phyloP scores from a whole-genome alignment of 2,797 vertebrate species.

The Karalla daura region DNA sequence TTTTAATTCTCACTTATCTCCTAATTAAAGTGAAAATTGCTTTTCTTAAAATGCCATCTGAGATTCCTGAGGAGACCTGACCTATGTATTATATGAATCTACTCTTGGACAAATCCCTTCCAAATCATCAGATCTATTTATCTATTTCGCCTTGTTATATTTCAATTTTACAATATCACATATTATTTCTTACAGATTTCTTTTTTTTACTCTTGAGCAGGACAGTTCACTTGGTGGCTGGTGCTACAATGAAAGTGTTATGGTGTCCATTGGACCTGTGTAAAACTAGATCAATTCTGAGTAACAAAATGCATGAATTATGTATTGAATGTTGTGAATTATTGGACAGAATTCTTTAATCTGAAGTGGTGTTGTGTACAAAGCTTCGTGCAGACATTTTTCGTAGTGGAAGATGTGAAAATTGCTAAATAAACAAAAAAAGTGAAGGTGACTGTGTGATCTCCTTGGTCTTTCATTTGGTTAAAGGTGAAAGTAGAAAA shows the following conservation, averaged over 20 bases:
- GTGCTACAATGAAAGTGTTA: background rate
- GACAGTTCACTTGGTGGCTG: background rate
- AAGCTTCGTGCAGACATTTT: constrained; percentile 18
- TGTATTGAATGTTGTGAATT: constrained; percentile 30
- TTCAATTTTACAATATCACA: background rate
- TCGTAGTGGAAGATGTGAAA: constrained; percentile 28
- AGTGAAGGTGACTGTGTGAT: background rate
- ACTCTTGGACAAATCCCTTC: background rate
- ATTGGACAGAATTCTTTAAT: constrained; percentile 32
- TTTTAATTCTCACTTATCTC: background rate
- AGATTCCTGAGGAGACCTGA: background rate
- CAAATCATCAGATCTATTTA: background rate
- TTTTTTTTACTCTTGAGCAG: background rate
- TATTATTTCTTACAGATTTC: background rate
- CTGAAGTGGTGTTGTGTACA: constrained; percentile 37
- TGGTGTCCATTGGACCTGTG: constrained; percentile 8
- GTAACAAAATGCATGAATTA: constrained; percentile 42
- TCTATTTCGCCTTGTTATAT: background rate
- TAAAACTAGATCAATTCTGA: constrained; percentile 12
- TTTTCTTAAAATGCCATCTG: constrained; percentile 26
- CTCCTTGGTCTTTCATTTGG: background rate
- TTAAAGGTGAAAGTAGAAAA: too few relatives aligned
- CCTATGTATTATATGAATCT: background rate
- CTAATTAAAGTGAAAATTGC: constrained; percentile 1
- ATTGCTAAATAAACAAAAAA: background rate